A percentile compares a stretch with the other conserved stretches of the same genome.
Conservation (phyloP, 1,140 invertebrate genomes). For the Drosophila rufa region DNA sequence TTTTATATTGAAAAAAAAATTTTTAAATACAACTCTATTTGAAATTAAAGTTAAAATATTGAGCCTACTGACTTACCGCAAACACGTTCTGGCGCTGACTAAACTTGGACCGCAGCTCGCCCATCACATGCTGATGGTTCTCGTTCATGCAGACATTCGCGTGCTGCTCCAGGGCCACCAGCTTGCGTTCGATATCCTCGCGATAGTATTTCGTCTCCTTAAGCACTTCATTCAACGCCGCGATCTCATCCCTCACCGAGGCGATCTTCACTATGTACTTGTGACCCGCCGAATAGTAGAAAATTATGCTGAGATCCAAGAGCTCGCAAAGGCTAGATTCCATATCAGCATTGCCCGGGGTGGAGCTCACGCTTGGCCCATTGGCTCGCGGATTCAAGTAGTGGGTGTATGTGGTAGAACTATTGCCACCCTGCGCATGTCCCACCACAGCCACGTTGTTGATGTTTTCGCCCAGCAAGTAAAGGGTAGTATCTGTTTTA, state of each 20-base stretch:
- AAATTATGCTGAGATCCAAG: slow-evolving; percentile 77
- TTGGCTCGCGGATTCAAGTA: slow-evolving; percentile 61
- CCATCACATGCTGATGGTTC: slow-evolving; percentile 71
- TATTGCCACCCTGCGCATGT: slow-evolving; percentile 62
- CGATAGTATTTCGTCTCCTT: slow-evolving; percentile 81
- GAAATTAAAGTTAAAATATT: neutral
- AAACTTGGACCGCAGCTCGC: slow-evolving; percentile 74
- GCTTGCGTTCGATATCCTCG: slow-evolving; percentile 75
- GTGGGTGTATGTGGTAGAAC: slow-evolving; percentile 62
- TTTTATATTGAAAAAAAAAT: no score
- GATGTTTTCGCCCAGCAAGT: slow-evolving; percentile 67
- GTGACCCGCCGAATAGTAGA: slow-evolving; percentile 83
- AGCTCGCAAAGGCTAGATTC: slow-evolving; percentile 73
- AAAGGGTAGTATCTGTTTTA: slow-evolving; percentile 59
- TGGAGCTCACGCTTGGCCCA: slow-evolving; percentile 13
- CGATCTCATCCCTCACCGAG: slow-evolving; percentile 80
- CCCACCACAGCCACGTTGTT: slow-evolving; percentile 68
- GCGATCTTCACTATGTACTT: slow-evolving; percentile 84
- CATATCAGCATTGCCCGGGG: slow-evolving; percentile 56
- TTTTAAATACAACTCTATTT: no score
- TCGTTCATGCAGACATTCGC: slow-evolving; percentile 80
- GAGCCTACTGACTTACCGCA: slow-evolving; percentile 58
- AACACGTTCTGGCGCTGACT: slow-evolving; percentile 83
- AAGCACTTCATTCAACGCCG: slow-evolving; percentile 79
- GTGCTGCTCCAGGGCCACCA: slow-evolving; percentile 73